Percentiles rank a stretch among this genome's conserved stretches.
These are phyloP conservation scores for Labeo calbasu DNA, from an alignment of 2,797 vertebrate species.

Conservation along the genomic window DNA sequence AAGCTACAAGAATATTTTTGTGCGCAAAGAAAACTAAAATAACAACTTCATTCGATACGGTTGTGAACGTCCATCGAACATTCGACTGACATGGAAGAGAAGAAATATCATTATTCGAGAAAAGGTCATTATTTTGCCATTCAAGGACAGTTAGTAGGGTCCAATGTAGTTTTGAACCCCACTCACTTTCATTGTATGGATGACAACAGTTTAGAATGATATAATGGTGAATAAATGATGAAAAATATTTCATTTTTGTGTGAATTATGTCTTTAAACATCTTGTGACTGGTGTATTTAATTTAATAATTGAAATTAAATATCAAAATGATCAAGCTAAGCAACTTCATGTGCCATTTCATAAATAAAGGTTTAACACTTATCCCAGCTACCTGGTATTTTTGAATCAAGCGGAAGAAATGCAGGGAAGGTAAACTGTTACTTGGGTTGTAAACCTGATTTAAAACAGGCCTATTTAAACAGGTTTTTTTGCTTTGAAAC, in stretches of 20 bases:
- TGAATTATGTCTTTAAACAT: neutral
- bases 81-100: too few relatives aligned
- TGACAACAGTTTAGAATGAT: neutral
- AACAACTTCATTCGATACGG: too few relatives aligned
- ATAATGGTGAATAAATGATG: neutral
- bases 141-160: neutral
- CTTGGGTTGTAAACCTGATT: neutral
- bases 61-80: too few relatives aligned
- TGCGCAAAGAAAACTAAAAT: too few relatives aligned
- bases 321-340: neutral
- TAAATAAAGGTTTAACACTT: neutral
- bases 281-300: neutral
- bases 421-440: neutral
- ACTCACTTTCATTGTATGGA: neutral
- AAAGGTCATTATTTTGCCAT: neutral
- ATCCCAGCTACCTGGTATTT: neutral
- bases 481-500: slow-evolving; percentile 7
- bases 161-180: neutral
- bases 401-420: neutral
- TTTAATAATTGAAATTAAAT: neutral
- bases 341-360: neutral
- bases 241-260: neutral
- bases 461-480: neutral
- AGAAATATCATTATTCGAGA: too few relatives aligned
- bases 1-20: too few relatives aligned